Evolutionary conservation across 2,113 vertebrate species (phyloP).

Genomic region (Hemicordylus capensis): DNA sequence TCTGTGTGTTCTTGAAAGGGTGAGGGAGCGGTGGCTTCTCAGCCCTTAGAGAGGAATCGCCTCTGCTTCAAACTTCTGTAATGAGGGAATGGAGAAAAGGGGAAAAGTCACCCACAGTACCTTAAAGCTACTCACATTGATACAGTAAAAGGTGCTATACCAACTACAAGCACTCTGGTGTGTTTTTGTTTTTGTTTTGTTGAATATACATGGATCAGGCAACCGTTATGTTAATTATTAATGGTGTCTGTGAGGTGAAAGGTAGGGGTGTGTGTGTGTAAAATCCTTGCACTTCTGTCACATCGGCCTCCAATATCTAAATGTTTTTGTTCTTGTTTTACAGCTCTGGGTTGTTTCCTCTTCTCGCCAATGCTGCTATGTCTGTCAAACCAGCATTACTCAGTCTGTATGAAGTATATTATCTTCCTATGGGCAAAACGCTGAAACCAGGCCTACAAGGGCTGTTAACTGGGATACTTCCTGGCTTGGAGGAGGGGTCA

Average conservation of each 20-base stretch:
- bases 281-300: neutral
- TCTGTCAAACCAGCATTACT: slow-evolving; percentile 96
- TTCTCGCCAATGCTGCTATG: slow-evolving; percentile 98
- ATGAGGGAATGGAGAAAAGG: too few species aligned
- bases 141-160: too few species aligned
- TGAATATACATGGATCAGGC: neutral
- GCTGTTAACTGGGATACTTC: slow-evolving; percentile 93
- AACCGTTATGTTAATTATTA: neutral
- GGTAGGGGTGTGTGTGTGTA: too few species aligned
- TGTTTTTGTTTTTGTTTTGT: neutral
- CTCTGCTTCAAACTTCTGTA: too few species aligned
- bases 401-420: slow-evolving; percentile 96
- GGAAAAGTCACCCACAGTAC: too few species aligned
- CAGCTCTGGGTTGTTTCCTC: slow-evolving; percentile 96
- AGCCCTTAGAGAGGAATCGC: too few species aligned
- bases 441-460: slow-evolving; percentile 97
- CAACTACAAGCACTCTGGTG: too few species aligned
- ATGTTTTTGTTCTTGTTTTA: neutral
- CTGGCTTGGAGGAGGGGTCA: slow-evolving; percentile 96
- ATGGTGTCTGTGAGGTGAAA: neutral
- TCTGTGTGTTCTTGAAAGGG: too few species aligned
- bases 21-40: too few species aligned
- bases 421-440: slow-evolving; percentile 95
- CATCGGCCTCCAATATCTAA: neutral
- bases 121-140: too few species aligned